Percentiles rank a stretch among this genome's conserved stretches.
Conservation (phyloP, 2,797 vertebrate genomes). For the Alfaro cultratus region DNA sequence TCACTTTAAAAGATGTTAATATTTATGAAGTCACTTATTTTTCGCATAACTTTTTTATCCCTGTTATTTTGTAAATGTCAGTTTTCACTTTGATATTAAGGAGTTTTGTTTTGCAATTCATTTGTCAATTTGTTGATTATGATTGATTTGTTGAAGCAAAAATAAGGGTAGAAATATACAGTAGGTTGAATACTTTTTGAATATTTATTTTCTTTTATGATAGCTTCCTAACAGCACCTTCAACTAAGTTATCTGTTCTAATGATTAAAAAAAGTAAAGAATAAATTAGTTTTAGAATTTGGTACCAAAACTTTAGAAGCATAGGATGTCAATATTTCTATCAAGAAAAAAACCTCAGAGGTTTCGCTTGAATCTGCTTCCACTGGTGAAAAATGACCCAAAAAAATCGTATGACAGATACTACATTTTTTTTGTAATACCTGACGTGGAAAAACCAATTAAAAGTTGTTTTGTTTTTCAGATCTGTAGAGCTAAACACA, state of each 20-base stretch:
- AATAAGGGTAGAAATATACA: no score
- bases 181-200: background rate
- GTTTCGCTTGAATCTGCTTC: background rate
- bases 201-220: background rate
- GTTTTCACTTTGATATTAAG: no score
- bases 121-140: no score
- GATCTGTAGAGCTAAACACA: background rate
- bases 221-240: background rate
- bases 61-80: no score
- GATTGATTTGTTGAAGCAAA: no score
- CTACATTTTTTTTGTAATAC: background rate
- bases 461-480: background rate
- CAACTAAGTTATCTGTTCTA: background rate
- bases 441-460: background rate
- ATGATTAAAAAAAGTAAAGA: background rate
- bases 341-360: background rate
- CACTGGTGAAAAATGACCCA: background rate
- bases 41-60: no score
- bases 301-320: background rate
- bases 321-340: background rate
- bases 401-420: background rate
- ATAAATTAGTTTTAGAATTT: background rate
- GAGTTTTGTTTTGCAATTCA: no score
- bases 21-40: no score
- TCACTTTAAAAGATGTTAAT: no score